These are phyloP conservation scores for Xiphorhynchus elegans DNA, from an alignment of 2,113 vertebrate species.

Conservation along the genomic window DNA sequence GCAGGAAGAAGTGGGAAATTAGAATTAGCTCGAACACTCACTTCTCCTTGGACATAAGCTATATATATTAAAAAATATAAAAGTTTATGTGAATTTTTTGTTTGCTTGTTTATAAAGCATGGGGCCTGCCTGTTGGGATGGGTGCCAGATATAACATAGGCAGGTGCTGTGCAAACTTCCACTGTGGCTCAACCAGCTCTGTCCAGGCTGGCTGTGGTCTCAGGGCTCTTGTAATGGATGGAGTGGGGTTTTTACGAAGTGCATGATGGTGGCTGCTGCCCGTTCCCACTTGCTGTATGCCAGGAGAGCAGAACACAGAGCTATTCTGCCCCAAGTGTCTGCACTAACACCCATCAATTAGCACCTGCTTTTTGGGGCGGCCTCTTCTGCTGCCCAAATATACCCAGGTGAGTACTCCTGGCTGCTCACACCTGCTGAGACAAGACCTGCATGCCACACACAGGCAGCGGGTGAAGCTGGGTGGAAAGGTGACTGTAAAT, in stretches of 20 bases:
- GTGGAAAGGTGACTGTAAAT: conserved; percentile 10
- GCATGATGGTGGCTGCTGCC: not conserved
- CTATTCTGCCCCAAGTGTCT: not conserved
- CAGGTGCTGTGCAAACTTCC: conserved; percentile 59
- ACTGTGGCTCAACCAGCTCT: not conserved
- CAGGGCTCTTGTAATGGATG: not conserved
- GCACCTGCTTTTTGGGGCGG: not conserved
- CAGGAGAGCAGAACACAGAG: conserved; percentile 12
- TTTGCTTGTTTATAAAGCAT: not conserved
- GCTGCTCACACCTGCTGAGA: conserved; percentile 5
- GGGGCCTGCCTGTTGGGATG: rapidly evolving
- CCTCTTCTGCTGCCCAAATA: not conserved
- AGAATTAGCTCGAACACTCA: not conserved
- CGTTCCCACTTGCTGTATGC: rapidly evolving
- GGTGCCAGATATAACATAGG: conserved; percentile 2
- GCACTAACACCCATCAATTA: conserved; percentile 52
- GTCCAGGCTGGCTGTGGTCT: not conserved
- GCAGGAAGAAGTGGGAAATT: not conserved
- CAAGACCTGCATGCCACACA: not conserved
- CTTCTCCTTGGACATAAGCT: not conserved
- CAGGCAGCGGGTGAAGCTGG: not conserved
- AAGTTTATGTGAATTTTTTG: not conserved
- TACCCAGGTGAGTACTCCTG: not conserved
- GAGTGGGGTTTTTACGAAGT: conserved; percentile 50
- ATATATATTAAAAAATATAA: not conserved